Evolutionary conservation across 2,113 vertebrate genomes (phyloP).

Genomic region (Indicator maculatus): DNA sequence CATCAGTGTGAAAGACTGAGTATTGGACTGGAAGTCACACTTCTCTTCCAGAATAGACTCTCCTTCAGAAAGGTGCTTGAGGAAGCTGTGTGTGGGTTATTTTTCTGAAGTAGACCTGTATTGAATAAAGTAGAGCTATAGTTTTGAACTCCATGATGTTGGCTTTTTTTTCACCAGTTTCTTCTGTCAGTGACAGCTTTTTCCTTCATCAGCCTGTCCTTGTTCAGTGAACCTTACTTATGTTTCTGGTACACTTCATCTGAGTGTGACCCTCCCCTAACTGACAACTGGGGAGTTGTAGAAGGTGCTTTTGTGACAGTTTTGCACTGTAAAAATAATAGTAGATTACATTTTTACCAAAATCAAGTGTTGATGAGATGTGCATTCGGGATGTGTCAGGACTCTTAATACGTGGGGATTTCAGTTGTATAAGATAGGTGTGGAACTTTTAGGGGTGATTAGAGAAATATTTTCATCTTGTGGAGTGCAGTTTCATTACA

Average conservation of each 20-base stretch:
- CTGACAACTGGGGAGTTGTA: not conserved
- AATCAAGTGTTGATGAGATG: not conserved
- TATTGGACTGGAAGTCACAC: not conserved
- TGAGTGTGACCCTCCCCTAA: not conserved
- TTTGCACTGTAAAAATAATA: not conserved
- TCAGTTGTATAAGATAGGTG: not conserved
- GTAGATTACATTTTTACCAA: not conserved
- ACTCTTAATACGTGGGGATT: not conserved
- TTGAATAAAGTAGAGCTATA: not conserved
- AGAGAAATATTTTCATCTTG: not conserved
- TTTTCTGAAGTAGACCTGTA: not conserved
- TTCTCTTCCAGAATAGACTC: not conserved
- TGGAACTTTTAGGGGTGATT: not conserved
- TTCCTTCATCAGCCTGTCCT: not conserved
- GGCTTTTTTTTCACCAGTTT: not conserved
- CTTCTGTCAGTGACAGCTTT: not conserved
- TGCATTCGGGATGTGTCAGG: not conserved
- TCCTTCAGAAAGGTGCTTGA: not conserved
- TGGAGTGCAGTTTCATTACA: not conserved
- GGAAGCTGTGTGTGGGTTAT: not conserved
- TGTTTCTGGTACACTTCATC: not conserved
- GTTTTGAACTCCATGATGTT: not conserved
- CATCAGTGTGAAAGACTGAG: not conserved
- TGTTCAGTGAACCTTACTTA: not conserved
- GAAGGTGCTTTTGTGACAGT: not conserved